Evolutionary conservation across 2,797 vertebrate genomes (phyloP).

Genomic region (Mormyrus proboscirostris): DNA sequence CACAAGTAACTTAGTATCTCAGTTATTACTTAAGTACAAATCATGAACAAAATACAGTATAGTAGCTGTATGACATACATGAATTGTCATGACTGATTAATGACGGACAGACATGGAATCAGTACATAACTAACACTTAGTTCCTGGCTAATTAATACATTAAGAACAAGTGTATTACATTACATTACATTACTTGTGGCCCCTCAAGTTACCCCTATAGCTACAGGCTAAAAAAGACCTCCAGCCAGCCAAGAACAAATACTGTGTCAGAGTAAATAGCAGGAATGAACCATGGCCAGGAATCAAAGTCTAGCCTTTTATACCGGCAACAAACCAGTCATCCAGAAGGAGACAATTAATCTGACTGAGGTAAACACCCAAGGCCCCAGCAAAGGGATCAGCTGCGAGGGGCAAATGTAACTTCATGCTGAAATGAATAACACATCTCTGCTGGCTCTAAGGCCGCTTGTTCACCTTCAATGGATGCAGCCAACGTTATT

Average conservation of each 20-base stretch:
- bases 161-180: not conserved
- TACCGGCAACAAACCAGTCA: not conserved
- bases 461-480: not conserved
- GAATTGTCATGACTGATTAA: not conserved
- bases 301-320: not conserved
- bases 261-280: not conserved
- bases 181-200: not conserved
- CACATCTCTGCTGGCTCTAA: not conserved
- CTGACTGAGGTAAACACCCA: not conserved
- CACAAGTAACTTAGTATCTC: not conserved
- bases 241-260: not conserved
- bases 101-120: not conserved
- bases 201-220: not conserved
- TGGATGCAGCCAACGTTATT: not conserved
- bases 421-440: not conserved
- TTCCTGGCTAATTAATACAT: not conserved
- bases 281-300: not conserved
- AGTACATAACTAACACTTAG: not conserved
- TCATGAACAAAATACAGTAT: not conserved
- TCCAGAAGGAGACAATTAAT: not conserved
- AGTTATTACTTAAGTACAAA: not conserved
- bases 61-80: not conserved
- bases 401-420: not conserved
- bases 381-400: not conserved
- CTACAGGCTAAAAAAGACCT: not conserved